Conservation (phyloP, 2,888 invertebrate genomes). For the Trachelus tabidus region DNA sequence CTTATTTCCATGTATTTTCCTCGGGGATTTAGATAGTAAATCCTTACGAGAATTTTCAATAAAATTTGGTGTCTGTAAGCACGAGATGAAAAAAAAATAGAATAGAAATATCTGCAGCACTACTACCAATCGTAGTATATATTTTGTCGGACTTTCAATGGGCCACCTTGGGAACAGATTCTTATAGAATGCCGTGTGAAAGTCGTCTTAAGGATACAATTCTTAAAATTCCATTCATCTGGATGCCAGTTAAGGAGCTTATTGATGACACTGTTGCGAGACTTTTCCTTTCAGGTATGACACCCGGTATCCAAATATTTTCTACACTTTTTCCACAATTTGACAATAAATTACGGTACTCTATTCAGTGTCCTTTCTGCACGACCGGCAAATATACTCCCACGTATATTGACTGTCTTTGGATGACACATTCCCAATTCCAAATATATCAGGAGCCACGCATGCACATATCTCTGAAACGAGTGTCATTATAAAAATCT, state of each 20-base stretch:
- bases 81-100: not conserved
- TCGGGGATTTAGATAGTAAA: not conserved
- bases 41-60: not conserved
- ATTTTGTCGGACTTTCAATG: not conserved
- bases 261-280: conserved; percentile 1
- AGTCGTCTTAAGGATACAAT: not conserved
- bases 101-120: not conserved
- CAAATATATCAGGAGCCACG: not conserved
- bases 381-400: not conserved
- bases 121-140: not conserved
- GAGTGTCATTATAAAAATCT: not conserved
- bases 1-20: not conserved
- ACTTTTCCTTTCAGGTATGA: not conserved
- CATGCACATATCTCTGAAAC: not conserved
- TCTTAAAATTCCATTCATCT: not conserved
- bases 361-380: not conserved
- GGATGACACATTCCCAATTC: not conserved
- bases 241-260: not conserved
- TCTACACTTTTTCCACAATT: not conserved
- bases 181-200: not conserved
- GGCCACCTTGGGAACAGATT: not conserved
- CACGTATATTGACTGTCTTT: not conserved
- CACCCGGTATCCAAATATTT: conserved; percentile 2
- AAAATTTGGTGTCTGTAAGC: not conserved
- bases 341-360: not conserved